Base-by-base conservation (phyloP, 2,113 vertebrate species). In the Himantopus leucocephalus region DNA sequence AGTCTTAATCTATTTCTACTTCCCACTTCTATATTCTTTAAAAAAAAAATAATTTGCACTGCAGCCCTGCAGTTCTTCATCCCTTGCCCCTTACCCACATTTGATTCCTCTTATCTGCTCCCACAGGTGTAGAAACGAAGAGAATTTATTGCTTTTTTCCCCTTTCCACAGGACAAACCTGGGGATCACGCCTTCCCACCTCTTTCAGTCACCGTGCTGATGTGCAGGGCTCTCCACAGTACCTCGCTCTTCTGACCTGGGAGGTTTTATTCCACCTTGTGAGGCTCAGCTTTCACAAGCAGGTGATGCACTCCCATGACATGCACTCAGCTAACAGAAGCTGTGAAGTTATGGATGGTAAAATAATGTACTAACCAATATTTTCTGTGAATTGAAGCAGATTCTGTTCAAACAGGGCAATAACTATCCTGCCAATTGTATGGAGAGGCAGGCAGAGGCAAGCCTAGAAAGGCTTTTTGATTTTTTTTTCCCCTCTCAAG, bases 51-150 rank as follows among this genome's bases (percentile, higher is more conserved):
- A 15, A 6, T 6, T 21, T 59, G n/a, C 35, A 81, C n/a, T 52
- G n/a, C 27, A 68, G 11, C 7, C n/a, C 35, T 56, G 7, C 30
- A 2, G 2, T 37, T 88, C 27, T 78, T 84, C 35, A 43, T 76
- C 77, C 19, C 32, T 89, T 78, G 12, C 30, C 10, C 27, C 45
- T 66, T 64, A 53, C 6, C 53, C 10, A 22, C 35, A 81, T 60
- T 95, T 94, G 39, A 92, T 74, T 92, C 60, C 72, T 91, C 71
- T 87, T 73, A 13, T 84, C 88, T 89, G 41, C 58, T 96, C 64
- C 74, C 20, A 84, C 10, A 58, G 59, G 47, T 8, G 9, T 5
- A 58, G 53, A 76, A 83, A 83, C 14, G 1, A 88, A 48, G 39
- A 67, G 5, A 48, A 64, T 43, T 41, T 66, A 43, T 48, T 73